Evolutionary conservation across 2,797 vertebrate species (phyloP).

Genomic region (Myotis pilosus): DNA sequence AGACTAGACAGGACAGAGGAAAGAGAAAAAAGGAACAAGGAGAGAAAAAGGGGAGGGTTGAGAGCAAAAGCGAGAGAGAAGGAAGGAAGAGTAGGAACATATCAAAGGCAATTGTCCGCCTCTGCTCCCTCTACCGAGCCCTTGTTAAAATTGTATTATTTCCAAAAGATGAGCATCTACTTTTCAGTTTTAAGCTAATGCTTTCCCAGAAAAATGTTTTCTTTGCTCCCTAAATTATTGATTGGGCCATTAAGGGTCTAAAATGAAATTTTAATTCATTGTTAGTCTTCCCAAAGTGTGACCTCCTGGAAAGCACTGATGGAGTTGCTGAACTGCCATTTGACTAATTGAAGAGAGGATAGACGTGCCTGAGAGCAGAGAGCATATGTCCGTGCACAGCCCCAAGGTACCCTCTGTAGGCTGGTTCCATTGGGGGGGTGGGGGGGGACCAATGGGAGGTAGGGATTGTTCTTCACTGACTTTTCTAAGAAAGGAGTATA

Average conservation of each 20-base stretch:
- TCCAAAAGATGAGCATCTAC: slow-evolving; percentile 64
- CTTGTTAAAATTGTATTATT: slow-evolving; percentile 65
- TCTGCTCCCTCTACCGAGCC: background rate
- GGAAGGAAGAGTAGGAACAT: background rate
- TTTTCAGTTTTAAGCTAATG: slow-evolving; percentile 81
- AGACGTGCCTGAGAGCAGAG: background rate
- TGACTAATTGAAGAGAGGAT: slow-evolving; percentile 59
- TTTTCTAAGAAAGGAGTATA: background rate
- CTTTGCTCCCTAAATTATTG: slow-evolving; percentile 85
- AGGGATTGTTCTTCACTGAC: background rate
- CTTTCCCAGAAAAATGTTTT: slow-evolving; percentile 86
- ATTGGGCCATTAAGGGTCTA: slow-evolving; percentile 81
- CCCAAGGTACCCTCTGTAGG: background rate
- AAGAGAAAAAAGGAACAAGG: background rate
- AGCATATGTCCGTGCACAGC: background rate
- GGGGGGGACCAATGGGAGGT: background rate
- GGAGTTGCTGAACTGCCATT: slow-evolving; percentile 62
- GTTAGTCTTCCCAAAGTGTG: slow-evolving; percentile 77
- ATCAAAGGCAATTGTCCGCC: background rate
- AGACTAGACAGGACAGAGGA: background rate
- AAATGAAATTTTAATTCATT: slow-evolving; percentile 83
- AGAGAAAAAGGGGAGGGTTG: background rate
- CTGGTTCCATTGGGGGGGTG: fast-evolving
- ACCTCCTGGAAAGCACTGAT: slow-evolving; percentile 73
- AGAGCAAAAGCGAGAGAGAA: background rate